phyloP scores from a whole-genome alignment of 2,888 invertebrate genomes.

The Ophonus ardosiacus region DNA sequence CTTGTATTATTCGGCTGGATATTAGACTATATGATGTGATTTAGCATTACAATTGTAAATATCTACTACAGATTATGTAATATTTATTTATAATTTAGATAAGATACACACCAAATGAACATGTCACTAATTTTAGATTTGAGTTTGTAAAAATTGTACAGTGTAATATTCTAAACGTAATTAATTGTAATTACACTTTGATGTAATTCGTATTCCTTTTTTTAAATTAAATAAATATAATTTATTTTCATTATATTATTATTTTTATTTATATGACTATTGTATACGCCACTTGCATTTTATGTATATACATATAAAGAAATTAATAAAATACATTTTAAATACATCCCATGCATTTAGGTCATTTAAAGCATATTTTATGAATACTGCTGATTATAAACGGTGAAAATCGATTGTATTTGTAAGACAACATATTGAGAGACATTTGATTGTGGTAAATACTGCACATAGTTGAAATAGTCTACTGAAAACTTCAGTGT shows the following conservation, averaged over 20 bases:
- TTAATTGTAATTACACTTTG: not conserved
- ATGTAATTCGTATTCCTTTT: constrained; percentile 50
- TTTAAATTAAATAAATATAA: constrained; percentile 45
- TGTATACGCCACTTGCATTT: not conserved
- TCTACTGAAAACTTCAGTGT: not conserved
- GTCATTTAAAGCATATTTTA: constrained; percentile 21
- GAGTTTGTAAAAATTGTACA: constrained; percentile 59
- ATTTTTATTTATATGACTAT: not conserved
- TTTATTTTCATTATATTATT: constrained; percentile 44
- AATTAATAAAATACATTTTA: not conserved
- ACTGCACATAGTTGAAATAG: not conserved
- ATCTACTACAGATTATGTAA: constrained; percentile 45
- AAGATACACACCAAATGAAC: constrained; percentile 46
- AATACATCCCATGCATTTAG: not conserved
- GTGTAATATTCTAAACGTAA: constrained; percentile 55
- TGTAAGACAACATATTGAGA: constrained; percentile 17
- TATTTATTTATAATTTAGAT: constrained; percentile 49
- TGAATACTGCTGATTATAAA: constrained; percentile 26
- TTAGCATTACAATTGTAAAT: constrained; percentile 59
- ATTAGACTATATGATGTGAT: constrained; percentile 56
- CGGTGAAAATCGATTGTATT: constrained; percentile 38
- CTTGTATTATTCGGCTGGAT: constrained; percentile 36
- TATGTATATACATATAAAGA: too few relatives aligned
- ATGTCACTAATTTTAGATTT: constrained; percentile 52
- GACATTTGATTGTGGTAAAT: constrained; percentile 25